Base-by-base conservation (phyloP, 2,797 vertebrate species). In the Pseudomugil tenellus region DNA sequence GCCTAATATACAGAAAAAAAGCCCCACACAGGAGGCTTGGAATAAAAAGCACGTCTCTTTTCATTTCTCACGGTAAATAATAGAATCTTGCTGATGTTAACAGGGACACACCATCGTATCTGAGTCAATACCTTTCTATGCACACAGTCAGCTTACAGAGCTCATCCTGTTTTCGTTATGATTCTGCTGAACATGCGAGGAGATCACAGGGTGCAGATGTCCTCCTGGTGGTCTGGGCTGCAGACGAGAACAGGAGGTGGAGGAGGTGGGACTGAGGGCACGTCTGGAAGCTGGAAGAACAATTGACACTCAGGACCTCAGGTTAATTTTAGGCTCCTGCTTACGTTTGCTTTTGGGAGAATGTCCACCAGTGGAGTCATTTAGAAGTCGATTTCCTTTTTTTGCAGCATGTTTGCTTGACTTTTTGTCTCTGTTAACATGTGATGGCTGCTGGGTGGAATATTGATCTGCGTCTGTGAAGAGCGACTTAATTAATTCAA, bases 161-260 rank as follows among this genome's bases (percentile, higher is more conserved):
- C 25, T 35, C 53, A 74, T 73, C 62, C 43, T 19, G 37, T 62
- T 62, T 77, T 63, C 69, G 75, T 73, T 68, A 58, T 64, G 73
- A 72, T 77, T 77, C 68, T 71, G 77, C 75, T 67, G 65, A 63
- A 63, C 70, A 69, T 21, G 64, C 32, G 71, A 43, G 62, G 65
- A 70, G 75, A 80, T 84, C 81, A 74, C 77, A 83, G 59, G 73
- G 68, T 75, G 64, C 65, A 61, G 65, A 53, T 75, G 76, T 77
- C 71, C 77, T 70, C 35, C 49, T 39, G n/a, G n/a, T n/a, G n/a
- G n/a, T n/a, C n/a, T n/a, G n/a, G n/a, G n/a, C n/a, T n/a, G n/a
- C n/a, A n/a, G n/a, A n/a, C n/a, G n/a, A n/a, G n/a, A 32, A 63
- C 48, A 32, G 17, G 52, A 55, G 49, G 64, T 66, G 49, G 34